phyloP scores from a whole-genome alignment of 2,797 vertebrate genomes.

The Sebastes dallii region DNA sequence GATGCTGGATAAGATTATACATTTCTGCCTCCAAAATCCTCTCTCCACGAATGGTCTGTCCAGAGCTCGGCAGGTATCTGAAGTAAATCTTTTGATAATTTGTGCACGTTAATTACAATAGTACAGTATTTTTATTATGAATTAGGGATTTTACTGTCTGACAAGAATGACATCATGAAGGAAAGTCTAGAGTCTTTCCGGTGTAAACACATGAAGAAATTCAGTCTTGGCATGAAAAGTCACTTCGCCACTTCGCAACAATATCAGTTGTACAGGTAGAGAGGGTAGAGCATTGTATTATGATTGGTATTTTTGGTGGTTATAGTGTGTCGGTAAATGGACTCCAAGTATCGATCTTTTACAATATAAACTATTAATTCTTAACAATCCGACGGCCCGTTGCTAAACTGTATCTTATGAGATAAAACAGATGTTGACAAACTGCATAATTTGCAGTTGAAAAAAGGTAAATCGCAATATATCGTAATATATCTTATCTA shows the following conservation, averaged over 20 bases:
- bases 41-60: background rate
- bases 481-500: no score
- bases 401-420: no score
- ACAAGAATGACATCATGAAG: background rate
- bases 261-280: no score
- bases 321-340: no score
- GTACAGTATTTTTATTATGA: background rate
- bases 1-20: background rate
- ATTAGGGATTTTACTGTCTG: background rate
- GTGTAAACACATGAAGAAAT: background rate
- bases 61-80: background rate
- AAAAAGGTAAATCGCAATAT: no score
- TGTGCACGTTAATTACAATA: background rate
- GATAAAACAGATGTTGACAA: no score
- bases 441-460: no score
- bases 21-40: background rate
- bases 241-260: background rate
- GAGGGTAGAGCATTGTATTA: no score
- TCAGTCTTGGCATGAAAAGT: background rate
- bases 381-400: no score
- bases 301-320: no score
- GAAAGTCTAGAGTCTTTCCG: background rate
- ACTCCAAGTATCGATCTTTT: no score
- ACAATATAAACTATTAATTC: no score
- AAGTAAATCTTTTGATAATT: background rate